Conservation (phyloP, 2,113 vertebrate species). For the Lycocorax pyrrhopterus region DNA sequence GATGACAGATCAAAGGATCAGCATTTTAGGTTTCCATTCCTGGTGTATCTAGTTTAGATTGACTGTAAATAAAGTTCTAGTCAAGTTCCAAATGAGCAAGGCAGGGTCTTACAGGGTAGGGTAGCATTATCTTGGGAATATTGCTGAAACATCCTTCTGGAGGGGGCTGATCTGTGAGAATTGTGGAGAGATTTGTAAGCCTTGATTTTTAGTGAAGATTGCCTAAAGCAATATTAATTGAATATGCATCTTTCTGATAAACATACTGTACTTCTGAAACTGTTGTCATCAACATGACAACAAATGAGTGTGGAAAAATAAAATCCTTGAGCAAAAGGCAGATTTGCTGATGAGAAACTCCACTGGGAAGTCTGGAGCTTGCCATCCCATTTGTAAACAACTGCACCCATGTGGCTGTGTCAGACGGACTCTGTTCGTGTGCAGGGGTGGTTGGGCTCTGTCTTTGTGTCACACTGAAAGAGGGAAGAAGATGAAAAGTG, state of each 20-base stretch:
- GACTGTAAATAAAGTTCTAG: slow-evolving; percentile 48
- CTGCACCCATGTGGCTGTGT: background rate
- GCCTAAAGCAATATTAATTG: slow-evolving; percentile 66
- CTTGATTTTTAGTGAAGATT: slow-evolving; percentile 59
- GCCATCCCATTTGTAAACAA: background rate
- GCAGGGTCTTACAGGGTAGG: slow-evolving; percentile 8
- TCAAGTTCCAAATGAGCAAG: slow-evolving; percentile 52
- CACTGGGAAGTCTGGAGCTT: background rate
- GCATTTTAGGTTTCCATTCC: slow-evolving; percentile 29
- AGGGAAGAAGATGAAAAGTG: background rate
- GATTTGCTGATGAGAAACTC: background rate
- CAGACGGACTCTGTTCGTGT: background rate
- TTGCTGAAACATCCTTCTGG: slow-evolving; percentile 40
- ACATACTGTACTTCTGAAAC: slow-evolving; percentile 55
- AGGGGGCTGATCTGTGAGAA: slow-evolving; percentile 41
- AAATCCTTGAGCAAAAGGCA: slow-evolving; percentile 10
- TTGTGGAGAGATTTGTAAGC: slow-evolving; percentile 54
- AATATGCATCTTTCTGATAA: slow-evolving; percentile 67
- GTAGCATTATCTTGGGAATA: slow-evolving; percentile 23
- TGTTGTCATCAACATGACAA: slow-evolving; percentile 60
- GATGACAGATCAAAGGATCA: slow-evolving; percentile 36
- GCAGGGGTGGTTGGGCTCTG: background rate
- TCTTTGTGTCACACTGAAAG: background rate
- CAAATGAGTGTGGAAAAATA: slow-evolving; percentile 17
- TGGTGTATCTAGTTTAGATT: slow-evolving; percentile 19